Evolutionary conservation across 2,888 invertebrate genomes (phyloP).

Genomic region (Theristus sp.): DNA sequence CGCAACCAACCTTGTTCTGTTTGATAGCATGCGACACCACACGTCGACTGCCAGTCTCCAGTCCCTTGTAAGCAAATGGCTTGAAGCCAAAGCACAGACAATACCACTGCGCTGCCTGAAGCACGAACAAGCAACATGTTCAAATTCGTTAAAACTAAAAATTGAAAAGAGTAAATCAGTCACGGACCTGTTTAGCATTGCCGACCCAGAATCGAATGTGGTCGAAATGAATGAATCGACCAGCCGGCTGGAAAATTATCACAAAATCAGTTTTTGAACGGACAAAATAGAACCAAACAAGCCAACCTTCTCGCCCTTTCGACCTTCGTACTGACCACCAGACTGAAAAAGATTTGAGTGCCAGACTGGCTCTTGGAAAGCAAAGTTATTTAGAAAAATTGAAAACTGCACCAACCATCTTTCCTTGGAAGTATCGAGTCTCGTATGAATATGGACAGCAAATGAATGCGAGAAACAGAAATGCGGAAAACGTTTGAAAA

Average conservation of each 20-base stretch:
- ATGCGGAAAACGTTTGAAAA: too few relatives aligned
- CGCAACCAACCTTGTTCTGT: constrained; percentile 61
- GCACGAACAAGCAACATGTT: constrained; percentile 13
- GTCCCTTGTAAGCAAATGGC: constrained; percentile 71
- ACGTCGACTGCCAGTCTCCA: constrained; percentile 72
- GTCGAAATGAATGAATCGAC: constrained; percentile 70
- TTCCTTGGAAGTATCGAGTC: too few relatives aligned
- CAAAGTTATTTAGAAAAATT: too few relatives aligned
- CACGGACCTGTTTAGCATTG: constrained; percentile 76
- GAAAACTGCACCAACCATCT: too few relatives aligned
- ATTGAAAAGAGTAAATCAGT: background rate
- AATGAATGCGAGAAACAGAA: too few relatives aligned
- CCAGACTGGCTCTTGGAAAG: too few relatives aligned
- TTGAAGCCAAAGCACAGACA: constrained; percentile 77
- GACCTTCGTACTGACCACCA: background rate
- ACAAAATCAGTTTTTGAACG: background rate
- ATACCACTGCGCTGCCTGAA: constrained; percentile 84
- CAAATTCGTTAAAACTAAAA: background rate
- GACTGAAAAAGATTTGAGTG: background rate
- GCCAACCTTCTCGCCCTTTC: background rate
- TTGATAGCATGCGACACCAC: constrained; percentile 65
- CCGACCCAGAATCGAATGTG: constrained; percentile 90
- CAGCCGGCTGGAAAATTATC: constrained; percentile 56
- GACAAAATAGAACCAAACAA: background rate
- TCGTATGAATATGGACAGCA: too few relatives aligned